Conservation (phyloP, 2,797 vertebrate genomes). For the Characodon lateralis region DNA sequence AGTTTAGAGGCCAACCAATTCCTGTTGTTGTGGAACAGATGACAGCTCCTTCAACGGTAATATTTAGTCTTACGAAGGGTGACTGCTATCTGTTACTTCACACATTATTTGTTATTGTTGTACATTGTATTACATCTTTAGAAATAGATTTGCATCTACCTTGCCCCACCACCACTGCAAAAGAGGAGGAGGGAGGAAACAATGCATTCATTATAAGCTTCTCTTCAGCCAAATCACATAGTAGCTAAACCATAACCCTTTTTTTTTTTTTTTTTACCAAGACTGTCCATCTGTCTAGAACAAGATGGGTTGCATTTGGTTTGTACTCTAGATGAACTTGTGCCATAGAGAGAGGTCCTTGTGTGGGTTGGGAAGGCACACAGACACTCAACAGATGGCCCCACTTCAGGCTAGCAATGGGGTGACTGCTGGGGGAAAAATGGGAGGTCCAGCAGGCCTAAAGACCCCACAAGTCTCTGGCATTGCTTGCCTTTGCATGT, state of each 20-base stretch:
- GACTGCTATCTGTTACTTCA: background rate
- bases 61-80: background rate
- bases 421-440: conserved; percentile 45
- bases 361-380: conserved; percentile 53
- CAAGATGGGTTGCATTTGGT: conserved; percentile 55
- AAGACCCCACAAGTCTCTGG: conserved; percentile 49
- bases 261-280: conserved; percentile 25
- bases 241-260: conserved; percentile 22
- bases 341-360: conserved; percentile 55
- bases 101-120: background rate
- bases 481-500: conserved; percentile 11
- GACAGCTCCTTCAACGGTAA: background rate
- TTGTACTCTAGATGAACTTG: conserved; percentile 63
- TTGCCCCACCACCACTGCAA: background rate
- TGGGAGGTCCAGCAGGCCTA: conserved; percentile 53
- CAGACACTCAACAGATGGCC: conserved; percentile 74
- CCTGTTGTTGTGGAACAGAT: background rate
- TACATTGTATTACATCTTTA: background rate
- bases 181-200: background rate
- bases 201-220: conserved; percentile 31
- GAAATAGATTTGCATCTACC: background rate
- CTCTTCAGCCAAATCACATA: conserved; percentile 39
- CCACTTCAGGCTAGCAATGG: conserved; percentile 42
- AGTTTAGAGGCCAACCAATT: background rate
- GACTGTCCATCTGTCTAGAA: conserved; percentile 62